Percentiles rank a stretch among this genome's conserved stretches.
Evolutionary conservation across 2,113 vertebrate genomes (phyloP).

Genomic region (Lepidothrix coronata): DNA sequence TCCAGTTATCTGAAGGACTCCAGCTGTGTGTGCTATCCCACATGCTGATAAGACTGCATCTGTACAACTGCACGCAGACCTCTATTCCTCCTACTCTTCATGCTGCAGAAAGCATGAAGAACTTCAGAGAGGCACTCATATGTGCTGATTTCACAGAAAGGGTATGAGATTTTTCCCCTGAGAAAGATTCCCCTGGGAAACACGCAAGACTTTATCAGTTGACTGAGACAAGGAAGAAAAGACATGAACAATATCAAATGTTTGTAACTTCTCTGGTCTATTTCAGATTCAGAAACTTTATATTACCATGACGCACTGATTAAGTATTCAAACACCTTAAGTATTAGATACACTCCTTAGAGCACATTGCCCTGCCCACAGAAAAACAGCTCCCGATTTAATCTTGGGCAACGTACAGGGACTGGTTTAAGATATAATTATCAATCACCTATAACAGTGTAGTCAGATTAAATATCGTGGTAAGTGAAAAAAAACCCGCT

Average conservation of each 20-base stretch:
- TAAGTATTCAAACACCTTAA: neutral
- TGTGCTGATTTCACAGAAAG: neutral
- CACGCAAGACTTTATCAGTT: neutral
- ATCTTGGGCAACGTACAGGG: neutral
- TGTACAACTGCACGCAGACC: neutral
- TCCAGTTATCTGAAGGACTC: neutral
- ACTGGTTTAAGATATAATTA: neutral
- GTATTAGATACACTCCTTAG: neutral
- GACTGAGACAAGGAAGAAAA: neutral
- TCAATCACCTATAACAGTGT: neutral
- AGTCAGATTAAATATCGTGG: neutral
- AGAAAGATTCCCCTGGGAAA: neutral
- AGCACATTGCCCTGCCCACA: neutral
- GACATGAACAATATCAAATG: neutral
- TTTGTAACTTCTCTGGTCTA: neutral
- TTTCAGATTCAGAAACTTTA: neutral
- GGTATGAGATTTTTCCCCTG: neutral
- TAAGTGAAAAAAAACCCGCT: neutral
- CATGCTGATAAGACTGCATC: neutral
- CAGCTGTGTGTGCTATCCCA: neutral
- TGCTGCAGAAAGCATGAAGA: neutral
- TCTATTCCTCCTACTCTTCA: neutral
- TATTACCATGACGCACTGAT: neutral
- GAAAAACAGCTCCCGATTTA: neutral
- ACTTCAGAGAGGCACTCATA: neutral